A percentile compares a stretch with the other conserved stretches of the same genome.
Conservation (phyloP, 2,888 invertebrate species). For the Eristalis tenax region DNA sequence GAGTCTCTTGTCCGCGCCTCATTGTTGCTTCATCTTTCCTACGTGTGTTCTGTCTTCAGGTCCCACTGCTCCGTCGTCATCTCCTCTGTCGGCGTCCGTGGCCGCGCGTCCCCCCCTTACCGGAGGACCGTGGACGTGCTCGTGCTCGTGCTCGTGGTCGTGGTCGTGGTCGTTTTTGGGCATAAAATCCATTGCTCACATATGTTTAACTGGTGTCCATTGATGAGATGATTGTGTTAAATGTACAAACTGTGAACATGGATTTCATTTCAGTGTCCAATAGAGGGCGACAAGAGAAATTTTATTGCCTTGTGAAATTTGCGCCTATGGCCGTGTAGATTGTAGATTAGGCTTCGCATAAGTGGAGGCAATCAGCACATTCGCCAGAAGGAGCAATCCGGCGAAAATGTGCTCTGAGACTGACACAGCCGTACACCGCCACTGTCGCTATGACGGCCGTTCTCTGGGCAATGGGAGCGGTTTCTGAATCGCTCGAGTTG, state of each 20-base stretch:
- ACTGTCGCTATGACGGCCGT: too few relatives aligned
- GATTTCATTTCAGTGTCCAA: conserved; percentile 73
- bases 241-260: conserved; percentile 72
- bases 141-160: conserved; percentile 11
- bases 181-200: conserved; percentile 73
- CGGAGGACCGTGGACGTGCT: not conserved
- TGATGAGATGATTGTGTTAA: conserved; percentile 72
- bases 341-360: conserved; percentile 67
- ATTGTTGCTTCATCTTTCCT: conserved; percentile 43
- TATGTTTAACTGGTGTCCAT: conserved; percentile 73
- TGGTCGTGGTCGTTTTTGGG: conserved; percentile 66
- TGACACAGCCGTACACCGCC: not conserved
- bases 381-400: conserved; percentile 54
- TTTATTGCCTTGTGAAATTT: conserved; percentile 72
- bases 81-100: conserved; percentile 26
- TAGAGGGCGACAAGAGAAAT: conserved; percentile 72
- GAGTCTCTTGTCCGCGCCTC: conserved; percentile 7
- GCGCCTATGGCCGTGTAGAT: conserved; percentile 72
- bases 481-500: not conserved
- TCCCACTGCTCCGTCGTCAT: conserved; percentile 36
- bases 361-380: conserved; percentile 69
- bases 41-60: conserved; percentile 40
- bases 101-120: conserved; percentile 10
- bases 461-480: not conserved
- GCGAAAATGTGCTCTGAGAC: conserved; percentile 61